Conservation (phyloP, 2,113 vertebrate genomes). For the Laticauda laticaudata region DNA sequence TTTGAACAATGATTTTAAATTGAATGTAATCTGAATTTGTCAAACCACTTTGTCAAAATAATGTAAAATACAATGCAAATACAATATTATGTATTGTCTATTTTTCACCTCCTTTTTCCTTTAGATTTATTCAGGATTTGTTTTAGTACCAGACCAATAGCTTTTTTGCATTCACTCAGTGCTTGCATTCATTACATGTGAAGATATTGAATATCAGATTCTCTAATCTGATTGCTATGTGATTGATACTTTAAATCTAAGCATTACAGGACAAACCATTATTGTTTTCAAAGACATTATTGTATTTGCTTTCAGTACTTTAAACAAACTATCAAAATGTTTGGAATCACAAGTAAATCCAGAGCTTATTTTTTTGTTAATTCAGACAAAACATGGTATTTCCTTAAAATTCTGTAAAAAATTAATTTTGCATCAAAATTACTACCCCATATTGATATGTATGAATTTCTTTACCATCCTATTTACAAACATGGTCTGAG, state of each 20-base stretch:
- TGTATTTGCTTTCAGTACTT: not conserved
- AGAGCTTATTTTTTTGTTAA: not conserved
- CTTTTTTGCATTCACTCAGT: conserved; percentile 64
- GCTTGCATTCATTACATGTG: conserved; percentile 61
- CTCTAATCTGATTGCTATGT: not conserved
- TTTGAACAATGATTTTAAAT: conserved; percentile 66
- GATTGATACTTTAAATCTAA: not conserved
- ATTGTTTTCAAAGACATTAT: not conserved
- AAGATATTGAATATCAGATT: conserved; percentile 12
- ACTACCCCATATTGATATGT: too few species aligned
- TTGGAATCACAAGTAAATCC: not conserved
- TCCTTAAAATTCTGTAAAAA: not conserved
- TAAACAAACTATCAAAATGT: not conserved
- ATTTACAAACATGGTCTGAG: not conserved
- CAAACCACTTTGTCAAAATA: conserved; percentile 53
- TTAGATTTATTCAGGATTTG: conserved; percentile 58
- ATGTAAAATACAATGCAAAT: conserved; percentile 43
- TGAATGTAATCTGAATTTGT: conserved; percentile 64
- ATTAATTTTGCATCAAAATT: not conserved
- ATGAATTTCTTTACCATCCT: not conserved
- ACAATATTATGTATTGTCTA: conserved; percentile 47
- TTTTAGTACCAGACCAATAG: conserved; percentile 64
- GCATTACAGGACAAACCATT: not conserved
- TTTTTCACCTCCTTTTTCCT: conserved; percentile 58
- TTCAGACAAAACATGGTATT: not conserved